phyloP scores from a whole-genome alignment of 2,797 vertebrate species.

The Poecile montanus region DNA sequence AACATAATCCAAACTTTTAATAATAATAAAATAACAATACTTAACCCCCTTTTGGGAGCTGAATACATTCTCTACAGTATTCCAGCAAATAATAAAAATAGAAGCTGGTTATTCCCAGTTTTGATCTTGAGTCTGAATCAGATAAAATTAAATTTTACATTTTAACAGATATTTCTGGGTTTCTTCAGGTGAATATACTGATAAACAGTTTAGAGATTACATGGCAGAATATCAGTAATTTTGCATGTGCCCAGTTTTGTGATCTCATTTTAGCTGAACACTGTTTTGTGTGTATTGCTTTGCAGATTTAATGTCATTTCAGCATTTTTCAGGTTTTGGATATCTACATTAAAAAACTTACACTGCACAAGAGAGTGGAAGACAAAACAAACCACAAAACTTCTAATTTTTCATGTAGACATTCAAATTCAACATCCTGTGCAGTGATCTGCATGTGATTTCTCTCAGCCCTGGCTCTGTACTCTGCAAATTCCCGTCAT shows the following conservation, averaged over 20 bases:
- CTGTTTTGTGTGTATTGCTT: background rate
- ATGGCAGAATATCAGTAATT: background rate
- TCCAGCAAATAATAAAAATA: background rate
- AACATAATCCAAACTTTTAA: constrained; percentile 6
- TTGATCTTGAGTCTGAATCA: background rate
- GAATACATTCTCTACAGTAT: background rate
- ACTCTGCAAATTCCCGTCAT: background rate
- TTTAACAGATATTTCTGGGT: background rate
- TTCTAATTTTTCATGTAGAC: background rate
- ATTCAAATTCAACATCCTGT: background rate
- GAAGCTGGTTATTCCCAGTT: background rate
- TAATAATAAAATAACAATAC: constrained; percentile 1
- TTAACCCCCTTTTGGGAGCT: background rate
- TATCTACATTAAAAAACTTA: background rate
- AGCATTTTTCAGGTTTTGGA: background rate
- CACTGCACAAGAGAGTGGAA: background rate
- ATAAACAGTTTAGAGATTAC: background rate
- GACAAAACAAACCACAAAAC: background rate
- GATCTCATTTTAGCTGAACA: background rate
- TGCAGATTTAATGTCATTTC: background rate
- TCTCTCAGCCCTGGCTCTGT: background rate
- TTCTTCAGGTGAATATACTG: background rate
- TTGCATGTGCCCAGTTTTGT: background rate
- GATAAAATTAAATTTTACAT: background rate
- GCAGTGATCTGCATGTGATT: fast-evolving